phyloP scores from a whole-genome alignment of 2,888 invertebrate species.

The Caenorhabditis zanzibari region DNA sequence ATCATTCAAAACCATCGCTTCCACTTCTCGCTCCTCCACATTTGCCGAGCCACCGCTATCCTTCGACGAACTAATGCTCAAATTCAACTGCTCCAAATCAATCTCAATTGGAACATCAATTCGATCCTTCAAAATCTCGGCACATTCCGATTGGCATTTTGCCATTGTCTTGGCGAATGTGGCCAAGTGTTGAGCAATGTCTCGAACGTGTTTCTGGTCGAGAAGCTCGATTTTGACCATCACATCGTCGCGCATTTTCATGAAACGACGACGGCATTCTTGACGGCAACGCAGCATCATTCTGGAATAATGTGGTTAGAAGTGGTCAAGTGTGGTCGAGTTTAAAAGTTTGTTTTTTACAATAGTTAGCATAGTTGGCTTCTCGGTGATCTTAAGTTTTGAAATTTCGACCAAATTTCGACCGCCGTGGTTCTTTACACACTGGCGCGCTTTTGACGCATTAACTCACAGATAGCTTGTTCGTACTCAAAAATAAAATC shows the following conservation, averaged over 20 bases:
- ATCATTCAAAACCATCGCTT: conserved; percentile 38
- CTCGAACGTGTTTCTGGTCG: conserved; percentile 97
- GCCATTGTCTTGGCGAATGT: conserved; percentile 92
- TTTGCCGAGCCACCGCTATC: background rate
- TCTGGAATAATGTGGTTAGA: conserved; percentile 85
- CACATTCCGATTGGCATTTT: conserved; percentile 88
- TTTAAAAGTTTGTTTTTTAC: background rate
- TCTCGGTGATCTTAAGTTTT: no score
- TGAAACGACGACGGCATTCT: conserved; percentile 90
- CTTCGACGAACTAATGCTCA: conserved; percentile 29
- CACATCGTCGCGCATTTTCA: conserved; percentile 90
- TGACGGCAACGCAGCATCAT: conserved; percentile 96
- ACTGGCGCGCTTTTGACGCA: no score
- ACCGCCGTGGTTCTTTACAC: no score
- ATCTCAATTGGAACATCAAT: conserved; percentile 73
- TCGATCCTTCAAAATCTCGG: conserved; percentile 74
- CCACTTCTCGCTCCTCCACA: conserved; percentile 24
- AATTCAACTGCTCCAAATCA: conserved; percentile 70
- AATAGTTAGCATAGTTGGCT: no score
- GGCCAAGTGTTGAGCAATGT: conserved; percentile 89
- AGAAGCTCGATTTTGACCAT: conserved; percentile 96
- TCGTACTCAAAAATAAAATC: no score
- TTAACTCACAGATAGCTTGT: no score
- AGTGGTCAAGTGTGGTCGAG: background rate
- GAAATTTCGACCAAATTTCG: no score